Evolutionary conservation across 2,888 invertebrate species (phyloP).

Genomic region (Nysson spinosus): DNA sequence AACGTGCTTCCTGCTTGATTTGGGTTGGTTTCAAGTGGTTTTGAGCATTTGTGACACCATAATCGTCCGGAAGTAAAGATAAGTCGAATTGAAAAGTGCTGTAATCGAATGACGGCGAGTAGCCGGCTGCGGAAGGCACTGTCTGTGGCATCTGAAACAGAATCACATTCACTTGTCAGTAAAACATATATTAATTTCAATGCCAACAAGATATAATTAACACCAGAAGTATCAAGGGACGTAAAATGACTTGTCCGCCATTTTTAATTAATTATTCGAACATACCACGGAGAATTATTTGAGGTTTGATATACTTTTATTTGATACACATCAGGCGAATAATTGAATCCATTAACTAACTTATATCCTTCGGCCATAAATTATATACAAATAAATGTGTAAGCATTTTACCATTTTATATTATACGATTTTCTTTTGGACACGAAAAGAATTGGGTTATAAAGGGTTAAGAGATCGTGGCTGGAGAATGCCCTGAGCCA

Average conservation of each 20-base stretch:
- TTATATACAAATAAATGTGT: neutral
- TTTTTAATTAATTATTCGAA: too few species aligned
- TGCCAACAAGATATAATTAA: too few species aligned
- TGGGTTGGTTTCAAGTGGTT: constrained; percentile 73
- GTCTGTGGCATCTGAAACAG: constrained; percentile 89
- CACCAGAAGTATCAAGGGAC: too few species aligned
- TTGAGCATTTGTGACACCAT: constrained; percentile 71
- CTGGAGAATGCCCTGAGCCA: constrained; percentile 61
- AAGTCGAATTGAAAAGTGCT: constrained; percentile 84
- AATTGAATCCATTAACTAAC: too few species aligned
- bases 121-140: constrained; percentile 85
- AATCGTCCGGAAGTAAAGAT: constrained; percentile 84
- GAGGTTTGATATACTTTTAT: neutral
- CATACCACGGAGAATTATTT: neutral
- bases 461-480: constrained; percentile 27
- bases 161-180: constrained; percentile 12
- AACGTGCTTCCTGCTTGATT: constrained; percentile 80
- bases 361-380: too few species aligned
- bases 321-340: neutral
- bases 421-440: constrained; percentile 27
- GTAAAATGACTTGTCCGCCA: too few species aligned
- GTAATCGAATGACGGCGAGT: constrained; percentile 85
- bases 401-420: neutral
- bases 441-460: constrained; percentile 8
- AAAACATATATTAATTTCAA: constrained; percentile 3